phyloP scores from a whole-genome alignment of 2,113 vertebrate genomes.

The Puffinus mauretanicus region DNA sequence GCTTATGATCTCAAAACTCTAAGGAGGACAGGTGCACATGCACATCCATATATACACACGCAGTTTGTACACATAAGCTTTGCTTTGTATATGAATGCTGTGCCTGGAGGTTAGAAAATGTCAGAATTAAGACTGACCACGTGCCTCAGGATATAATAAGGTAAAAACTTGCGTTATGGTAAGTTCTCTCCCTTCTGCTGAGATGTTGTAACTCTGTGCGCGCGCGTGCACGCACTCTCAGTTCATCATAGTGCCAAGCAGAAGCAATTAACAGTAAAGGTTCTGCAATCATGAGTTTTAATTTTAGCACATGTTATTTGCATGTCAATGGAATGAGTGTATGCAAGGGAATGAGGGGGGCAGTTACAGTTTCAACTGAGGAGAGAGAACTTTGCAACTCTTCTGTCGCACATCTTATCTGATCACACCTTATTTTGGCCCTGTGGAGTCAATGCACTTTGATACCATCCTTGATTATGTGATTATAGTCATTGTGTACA shows the following conservation, averaged over 20 bases:
- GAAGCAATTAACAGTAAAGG: background rate
- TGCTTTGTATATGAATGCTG: background rate
- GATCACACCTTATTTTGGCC: background rate
- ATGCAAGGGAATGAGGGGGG: background rate
- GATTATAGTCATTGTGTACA: background rate
- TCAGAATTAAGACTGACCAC: background rate
- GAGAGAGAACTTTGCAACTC: background rate
- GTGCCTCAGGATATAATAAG: background rate
- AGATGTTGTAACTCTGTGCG: background rate
- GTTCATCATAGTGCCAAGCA: background rate
- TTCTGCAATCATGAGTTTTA: background rate
- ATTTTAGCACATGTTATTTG: background rate
- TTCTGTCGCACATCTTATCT: background rate
- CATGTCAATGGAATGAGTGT: background rate
- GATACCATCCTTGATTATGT: background rate
- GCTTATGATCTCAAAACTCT: background rate
- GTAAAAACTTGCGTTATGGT: background rate
- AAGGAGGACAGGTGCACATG: background rate
- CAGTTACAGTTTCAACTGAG: background rate
- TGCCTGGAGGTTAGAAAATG: background rate
- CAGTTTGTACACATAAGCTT: background rate
- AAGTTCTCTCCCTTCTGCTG: background rate
- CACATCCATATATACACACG: background rate
- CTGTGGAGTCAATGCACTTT: background rate
- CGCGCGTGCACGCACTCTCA: accelerated